Evolutionary conservation across 2,113 vertebrate species (phyloP), one percentile per base, ranked within the genome.

Genomic region (Xenopus laevis): DNA sequence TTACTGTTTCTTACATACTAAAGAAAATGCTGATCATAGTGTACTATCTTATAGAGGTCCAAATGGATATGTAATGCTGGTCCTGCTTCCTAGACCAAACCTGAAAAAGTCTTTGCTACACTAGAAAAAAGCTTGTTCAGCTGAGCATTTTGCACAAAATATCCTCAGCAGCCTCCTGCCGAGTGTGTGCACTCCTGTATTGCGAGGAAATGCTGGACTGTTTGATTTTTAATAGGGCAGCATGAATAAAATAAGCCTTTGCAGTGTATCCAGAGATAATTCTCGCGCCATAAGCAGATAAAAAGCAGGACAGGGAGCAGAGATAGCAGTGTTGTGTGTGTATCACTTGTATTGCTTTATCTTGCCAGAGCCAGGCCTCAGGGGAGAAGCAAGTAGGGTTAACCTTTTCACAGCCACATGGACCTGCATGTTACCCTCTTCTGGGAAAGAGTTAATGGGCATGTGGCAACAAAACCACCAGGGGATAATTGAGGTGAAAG

Each of bases 311-410:
- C 58, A 53, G 74, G 73, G 74, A 77, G 74, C 67, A 69, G 74
- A 69, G 74, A 77, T 77, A 77, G 67, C 74, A 77, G 53, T 64
- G 74, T 64, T 77, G 66, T 70, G 74, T 62, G 55, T 69, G 67
- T 77, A 70, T 77, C 68, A 77, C 74, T 64, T 77, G 74, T 77
- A 77, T 70, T 57, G 58, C 55, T 46, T 77, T 77, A 77, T 77
- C 74, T 77, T 53, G 21, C 74, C 60, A 70, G 59, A 45, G 74
- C 74, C 74, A 68, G 74, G 74, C 74, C 67, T 65, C 50, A 13
- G 74, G 73, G 74, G 68, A 70, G 61, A 60, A 21, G 21, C 18
- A 60, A 9, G 6, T 6, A 60, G 58, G 62, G 71, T 73, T 73
- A 73, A 73, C 71, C 71, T 40, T 63, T 73, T 47, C 21, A 60